Evolutionary conservation across 2,797 vertebrate species (phyloP).

Genomic region (Phataginus tetradactyla): DNA sequence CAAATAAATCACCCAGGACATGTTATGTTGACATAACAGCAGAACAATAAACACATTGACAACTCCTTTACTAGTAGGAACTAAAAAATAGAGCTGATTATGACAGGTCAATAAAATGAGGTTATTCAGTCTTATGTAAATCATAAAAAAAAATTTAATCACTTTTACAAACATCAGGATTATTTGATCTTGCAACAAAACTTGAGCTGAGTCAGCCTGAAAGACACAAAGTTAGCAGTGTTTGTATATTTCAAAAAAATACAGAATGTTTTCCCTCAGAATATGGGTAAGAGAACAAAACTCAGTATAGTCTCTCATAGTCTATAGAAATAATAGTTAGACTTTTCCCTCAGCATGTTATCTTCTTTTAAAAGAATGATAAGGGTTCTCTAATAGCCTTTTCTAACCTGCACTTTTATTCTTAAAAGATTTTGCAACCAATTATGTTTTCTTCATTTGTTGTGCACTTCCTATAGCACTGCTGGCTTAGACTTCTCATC

Average conservation of each 20-base stretch:
- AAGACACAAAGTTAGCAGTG: slow-evolving; percentile 76
- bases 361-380: slow-evolving; percentile 51
- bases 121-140: slow-evolving; percentile 79
- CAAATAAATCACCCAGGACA: background rate
- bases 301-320: slow-evolving; percentile 54
- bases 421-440: slow-evolving; percentile 41
- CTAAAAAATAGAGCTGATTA: slow-evolving; percentile 81
- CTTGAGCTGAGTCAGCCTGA: slow-evolving; percentile 77
- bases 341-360: background rate
- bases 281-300: slow-evolving; percentile 72
- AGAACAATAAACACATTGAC: slow-evolving; percentile 77
- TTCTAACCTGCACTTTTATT: slow-evolving; percentile 16
- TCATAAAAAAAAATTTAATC: slow-evolving; percentile 79
- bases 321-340: slow-evolving; percentile 55
- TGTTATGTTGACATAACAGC: slow-evolving; percentile 76
- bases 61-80: slow-evolving; percentile 80
- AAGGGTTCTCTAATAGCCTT: background rate
- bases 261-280: slow-evolving; percentile 55
- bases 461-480: background rate
- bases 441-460: slow-evolving; percentile 53
- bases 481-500: slow-evolving; percentile 52
- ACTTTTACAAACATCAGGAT: slow-evolving; percentile 74
- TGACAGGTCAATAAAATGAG: slow-evolving; percentile 78
- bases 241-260: slow-evolving; percentile 79
- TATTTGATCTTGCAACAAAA: slow-evolving; percentile 81